phyloP scores from a whole-genome alignment of 2,888 invertebrate genomes.

The Melieria picta region DNA sequence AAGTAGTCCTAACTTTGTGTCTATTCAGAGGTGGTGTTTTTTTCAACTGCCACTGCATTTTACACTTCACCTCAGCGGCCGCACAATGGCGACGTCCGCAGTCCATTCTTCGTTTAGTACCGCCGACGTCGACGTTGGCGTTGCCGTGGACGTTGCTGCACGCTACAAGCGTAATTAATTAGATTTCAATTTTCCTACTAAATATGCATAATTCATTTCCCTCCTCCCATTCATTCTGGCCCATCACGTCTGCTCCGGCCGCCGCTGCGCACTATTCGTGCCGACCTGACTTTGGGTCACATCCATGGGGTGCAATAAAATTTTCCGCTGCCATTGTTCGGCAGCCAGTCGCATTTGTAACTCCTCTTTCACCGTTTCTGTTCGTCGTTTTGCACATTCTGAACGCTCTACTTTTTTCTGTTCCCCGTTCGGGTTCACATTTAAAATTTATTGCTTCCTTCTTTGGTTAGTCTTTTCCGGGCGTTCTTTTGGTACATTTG shows the following conservation, averaged over 20 bases:
- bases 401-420: background rate
- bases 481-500: background rate
- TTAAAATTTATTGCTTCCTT: conserved; percentile 28
- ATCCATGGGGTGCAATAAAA: conserved; percentile 3
- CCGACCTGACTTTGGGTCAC: background rate
- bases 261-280: no score
- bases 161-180: conserved; percentile 29
- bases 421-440: background rate
- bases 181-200: conserved; percentile 27
- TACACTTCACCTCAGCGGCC: no score
- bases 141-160: conserved; percentile 4
- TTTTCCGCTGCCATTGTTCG: background rate
- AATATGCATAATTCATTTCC: conserved; percentile 27
- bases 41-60: no score
- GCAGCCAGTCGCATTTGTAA: conserved; percentile 7
- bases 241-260: no score
- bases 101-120: no score
- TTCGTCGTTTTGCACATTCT: background rate
- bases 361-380: conserved; percentile 9
- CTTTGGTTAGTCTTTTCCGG: background rate
- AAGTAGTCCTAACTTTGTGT: no score
- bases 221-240: background rate
- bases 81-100: no score
- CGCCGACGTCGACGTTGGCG: no score
- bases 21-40: no score